A percentile compares a stretch with the other conserved stretches of the same genome.
Evolutionary conservation across 2,888 invertebrate genomes (phyloP).

Genomic region (Scaeva pyrastri): DNA sequence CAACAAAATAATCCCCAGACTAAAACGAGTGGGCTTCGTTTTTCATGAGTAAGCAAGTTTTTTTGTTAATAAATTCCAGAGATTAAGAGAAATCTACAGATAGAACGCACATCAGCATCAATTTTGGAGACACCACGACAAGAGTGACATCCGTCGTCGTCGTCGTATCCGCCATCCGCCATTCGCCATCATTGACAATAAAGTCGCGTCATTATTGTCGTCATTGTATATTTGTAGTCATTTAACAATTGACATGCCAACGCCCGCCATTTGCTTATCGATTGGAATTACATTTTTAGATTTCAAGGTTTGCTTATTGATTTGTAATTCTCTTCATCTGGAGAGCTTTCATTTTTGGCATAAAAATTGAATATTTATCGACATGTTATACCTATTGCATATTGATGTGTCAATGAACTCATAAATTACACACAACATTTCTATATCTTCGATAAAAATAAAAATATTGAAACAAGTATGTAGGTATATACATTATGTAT

Average conservation of each 20-base stretch:
- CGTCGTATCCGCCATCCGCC: not conserved
- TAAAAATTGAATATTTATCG: not conserved
- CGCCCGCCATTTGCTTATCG: conserved; percentile 46
- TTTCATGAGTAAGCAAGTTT: conserved; percentile 7
- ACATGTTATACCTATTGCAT: not conserved
- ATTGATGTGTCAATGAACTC: conserved; percentile 60
- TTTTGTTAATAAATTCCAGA: conserved; percentile 28
- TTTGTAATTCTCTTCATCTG: conserved; percentile 58
- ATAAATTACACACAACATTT: conserved; percentile 46
- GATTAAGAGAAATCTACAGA: conserved; percentile 3
- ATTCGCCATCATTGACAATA: not conserved
- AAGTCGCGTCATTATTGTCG: not conserved
- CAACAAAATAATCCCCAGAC: conserved; percentile 12
- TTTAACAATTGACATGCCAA: not conserved
- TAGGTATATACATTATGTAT: too few relatives aligned
- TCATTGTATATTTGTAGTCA: not conserved
- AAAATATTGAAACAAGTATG: conserved; percentile 34
- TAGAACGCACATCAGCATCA: not conserved
- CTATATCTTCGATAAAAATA: not conserved
- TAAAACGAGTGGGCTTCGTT: not conserved
- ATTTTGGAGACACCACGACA: not conserved
- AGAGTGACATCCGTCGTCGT: conserved; percentile 10
- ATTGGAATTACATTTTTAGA: conserved; percentile 71
- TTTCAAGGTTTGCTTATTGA: conserved; percentile 73
- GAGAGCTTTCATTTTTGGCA: conserved; percentile 48